These are phyloP conservation scores for Dolichotis patagonum DNA, from an alignment of 2,113 vertebrate genomes.

Conservation along the genomic window DNA sequence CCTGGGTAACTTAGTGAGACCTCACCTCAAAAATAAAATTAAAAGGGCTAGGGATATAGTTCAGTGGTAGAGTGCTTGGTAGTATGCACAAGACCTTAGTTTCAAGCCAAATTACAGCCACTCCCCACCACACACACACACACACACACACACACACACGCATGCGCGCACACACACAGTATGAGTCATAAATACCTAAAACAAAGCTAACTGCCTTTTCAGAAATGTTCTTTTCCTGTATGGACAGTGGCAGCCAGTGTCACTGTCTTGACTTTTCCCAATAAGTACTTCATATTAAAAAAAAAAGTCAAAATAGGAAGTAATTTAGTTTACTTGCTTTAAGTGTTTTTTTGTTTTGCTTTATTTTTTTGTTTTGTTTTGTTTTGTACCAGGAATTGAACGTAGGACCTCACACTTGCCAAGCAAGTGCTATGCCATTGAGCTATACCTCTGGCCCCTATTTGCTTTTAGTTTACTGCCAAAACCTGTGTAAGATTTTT, in stretches of 20 bases:
- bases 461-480: slow-evolving; percentile 19
- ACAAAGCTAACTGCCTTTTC: neutral
- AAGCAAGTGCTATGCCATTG: too few species aligned
- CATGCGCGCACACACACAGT: neutral
- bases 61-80: neutral
- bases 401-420: too few species aligned
- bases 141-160: neutral
- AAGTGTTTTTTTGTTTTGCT: neutral
- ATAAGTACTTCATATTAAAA: neutral
- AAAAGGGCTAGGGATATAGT: neutral
- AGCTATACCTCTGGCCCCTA: too few species aligned
- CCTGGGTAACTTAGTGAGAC: neutral
- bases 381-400: too few species aligned
- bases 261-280: neutral
- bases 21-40: neutral
- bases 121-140: neutral
- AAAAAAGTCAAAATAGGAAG: neutral
- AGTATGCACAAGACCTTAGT: neutral
- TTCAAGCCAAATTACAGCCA: neutral
- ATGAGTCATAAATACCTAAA: neutral
- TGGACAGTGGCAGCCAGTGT: neutral
- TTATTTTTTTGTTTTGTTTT: too few species aligned
- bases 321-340: neutral
- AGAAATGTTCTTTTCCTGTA: neutral
- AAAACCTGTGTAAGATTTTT: neutral